These are phyloP conservation scores for Ataeniobius toweri DNA, from an alignment of 2,797 vertebrate species.

Conservation along the genomic window DNA sequence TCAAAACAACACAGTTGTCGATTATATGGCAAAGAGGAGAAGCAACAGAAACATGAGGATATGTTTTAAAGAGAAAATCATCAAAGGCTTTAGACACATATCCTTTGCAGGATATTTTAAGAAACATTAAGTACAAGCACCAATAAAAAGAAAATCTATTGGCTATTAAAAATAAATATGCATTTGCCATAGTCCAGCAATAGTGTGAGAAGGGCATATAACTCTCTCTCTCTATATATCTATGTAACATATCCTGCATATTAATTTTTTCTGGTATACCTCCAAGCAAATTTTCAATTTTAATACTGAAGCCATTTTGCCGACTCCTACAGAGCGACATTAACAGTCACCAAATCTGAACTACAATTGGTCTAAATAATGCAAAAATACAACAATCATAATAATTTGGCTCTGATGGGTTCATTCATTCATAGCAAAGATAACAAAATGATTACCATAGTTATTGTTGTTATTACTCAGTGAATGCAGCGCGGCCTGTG, in stretches of 20 bases:
- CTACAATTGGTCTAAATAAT: background rate
- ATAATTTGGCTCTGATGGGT: constrained; percentile 12
- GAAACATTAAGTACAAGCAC: background rate
- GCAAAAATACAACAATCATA: background rate
- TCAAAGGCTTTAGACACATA: constrained; percentile 21
- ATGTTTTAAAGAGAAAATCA: constrained; percentile 44
- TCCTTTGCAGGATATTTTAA: constrained; percentile 10
- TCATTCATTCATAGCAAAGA: constrained; percentile 35
- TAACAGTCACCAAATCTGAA: background rate
- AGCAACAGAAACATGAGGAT: constrained; percentile 37
- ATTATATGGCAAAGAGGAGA: constrained; percentile 57
- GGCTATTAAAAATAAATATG: background rate
- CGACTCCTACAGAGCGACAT: background rate
- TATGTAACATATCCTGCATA: background rate
- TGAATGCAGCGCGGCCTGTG: constrained; percentile 64
- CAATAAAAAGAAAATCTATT: background rate
- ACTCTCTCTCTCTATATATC: background rate
- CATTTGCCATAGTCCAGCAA: background rate
- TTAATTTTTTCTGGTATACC: background rate
- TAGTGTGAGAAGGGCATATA: background rate
- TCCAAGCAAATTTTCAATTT: background rate
- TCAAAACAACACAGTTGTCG: constrained; percentile 72
- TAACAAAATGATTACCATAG: constrained; percentile 58
- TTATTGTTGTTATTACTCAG: constrained; percentile 54
- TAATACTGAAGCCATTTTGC: background rate